phyloP scores from a whole-genome alignment of 1,140 invertebrate genomes.

The Habropoda laboriosa region DNA sequence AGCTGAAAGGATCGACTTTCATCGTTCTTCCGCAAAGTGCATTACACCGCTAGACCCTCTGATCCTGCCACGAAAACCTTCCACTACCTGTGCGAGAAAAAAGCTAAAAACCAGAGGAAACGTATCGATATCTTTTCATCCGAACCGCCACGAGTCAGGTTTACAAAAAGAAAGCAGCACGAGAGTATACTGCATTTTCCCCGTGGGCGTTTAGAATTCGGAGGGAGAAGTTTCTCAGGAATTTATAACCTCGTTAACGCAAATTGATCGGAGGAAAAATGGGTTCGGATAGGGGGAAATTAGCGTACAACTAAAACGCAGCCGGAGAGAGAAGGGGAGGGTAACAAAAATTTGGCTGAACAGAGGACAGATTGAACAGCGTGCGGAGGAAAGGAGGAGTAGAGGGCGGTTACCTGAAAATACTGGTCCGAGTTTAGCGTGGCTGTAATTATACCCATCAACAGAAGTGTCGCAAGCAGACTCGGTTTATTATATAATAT shows the following conservation, averaged over 20 bases:
- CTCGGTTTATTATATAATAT: conserved; percentile 45
- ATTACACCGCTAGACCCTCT: background rate
- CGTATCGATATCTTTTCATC: no score
- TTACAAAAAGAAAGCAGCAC: no score
- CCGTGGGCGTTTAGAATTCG: no score
- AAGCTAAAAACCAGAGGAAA: no score
- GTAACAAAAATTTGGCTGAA: conserved; percentile 8
- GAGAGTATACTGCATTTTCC: no score
- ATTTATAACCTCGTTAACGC: background rate
- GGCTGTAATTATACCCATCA: conserved; percentile 50
- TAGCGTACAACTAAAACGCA: background rate
- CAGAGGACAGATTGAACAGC: background rate
- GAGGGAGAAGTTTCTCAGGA: no score
- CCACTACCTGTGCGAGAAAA: no score
- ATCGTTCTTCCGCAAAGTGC: background rate
- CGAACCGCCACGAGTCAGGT: no score
- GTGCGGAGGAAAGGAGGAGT: background rate
- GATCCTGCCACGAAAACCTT: no score
- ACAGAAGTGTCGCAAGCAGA: conserved; percentile 47
- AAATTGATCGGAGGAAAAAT: background rate
- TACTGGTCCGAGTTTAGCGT: conserved; percentile 44
- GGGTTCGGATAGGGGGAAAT: background rate
- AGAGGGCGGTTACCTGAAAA: conserved; percentile 18
- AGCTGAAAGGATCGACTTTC: background rate
- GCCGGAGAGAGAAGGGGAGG: background rate